These are phyloP conservation scores for Sycon ciliatum DNA, from an alignment of 37 sponge, comb jelly and placozoan genomes.

Conservation along the genomic window DNA sequence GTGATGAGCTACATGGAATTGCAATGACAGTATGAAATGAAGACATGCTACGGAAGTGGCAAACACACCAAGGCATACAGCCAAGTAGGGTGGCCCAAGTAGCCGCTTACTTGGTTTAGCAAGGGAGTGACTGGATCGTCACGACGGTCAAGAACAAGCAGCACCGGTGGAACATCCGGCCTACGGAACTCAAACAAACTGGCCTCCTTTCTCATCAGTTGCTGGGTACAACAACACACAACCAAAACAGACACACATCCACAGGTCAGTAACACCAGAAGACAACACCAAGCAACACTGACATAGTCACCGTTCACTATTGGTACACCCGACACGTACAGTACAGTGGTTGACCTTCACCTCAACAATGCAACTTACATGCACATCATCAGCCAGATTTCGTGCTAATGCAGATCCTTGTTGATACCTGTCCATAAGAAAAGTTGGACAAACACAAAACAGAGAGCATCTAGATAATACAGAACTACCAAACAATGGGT, in stretches of 20 bases:
- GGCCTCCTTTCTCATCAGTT: conserved; percentile 43
- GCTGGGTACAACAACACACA: neutral
- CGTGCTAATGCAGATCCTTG: conserved; percentile 28
- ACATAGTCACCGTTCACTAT: neutral
- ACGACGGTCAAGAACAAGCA: conserved; percentile 77
- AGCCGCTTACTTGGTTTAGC: conserved; percentile 51
- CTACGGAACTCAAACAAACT: conserved; percentile 57
- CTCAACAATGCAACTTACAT: conserved; percentile 34
- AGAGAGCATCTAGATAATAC: neutral
- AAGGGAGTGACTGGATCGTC: conserved; percentile 94
- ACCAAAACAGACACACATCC: neutral
- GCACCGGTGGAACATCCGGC: conserved; percentile 61
- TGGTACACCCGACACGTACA: neutral
- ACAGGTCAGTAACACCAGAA: neutral
- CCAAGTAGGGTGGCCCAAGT: too few relatives aligned
- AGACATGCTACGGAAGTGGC: too few relatives aligned
- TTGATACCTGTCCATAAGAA: conserved; percentile 35
- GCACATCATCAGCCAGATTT: conserved; percentile 49
- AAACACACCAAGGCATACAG: neutral
- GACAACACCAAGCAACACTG: neutral
- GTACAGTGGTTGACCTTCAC: neutral
- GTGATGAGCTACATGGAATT: too few relatives aligned
- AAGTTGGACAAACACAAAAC: neutral
- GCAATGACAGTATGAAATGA: too few relatives aligned
- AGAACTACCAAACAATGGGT: too few relatives aligned